Evolutionary conservation across 2,113 vertebrate species (phyloP).

Genomic region (Mandrillus leucophaeus): DNA sequence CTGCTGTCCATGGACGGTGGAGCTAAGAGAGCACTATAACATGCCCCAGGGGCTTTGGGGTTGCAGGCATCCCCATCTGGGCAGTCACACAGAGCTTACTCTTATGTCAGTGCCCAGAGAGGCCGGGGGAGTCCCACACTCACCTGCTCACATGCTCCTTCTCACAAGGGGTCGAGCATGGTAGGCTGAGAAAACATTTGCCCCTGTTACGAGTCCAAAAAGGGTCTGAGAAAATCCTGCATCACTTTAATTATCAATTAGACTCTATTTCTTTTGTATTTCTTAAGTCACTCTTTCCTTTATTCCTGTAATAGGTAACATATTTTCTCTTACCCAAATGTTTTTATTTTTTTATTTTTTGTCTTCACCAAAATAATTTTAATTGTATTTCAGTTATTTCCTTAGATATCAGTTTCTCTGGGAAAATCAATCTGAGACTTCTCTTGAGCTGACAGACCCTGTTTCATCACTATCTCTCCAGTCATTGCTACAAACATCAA

Average conservation of each 20-base stretch:
- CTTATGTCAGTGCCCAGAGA: too few relatives aligned
- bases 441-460: neutral
- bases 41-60: too few relatives aligned
- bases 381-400: neutral
- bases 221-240: too few relatives aligned
- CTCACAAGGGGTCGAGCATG: too few relatives aligned
- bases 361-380: neutral
- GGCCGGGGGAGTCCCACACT: too few relatives aligned
- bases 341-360: neutral
- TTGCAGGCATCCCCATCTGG: too few relatives aligned
- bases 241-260: neutral
- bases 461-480: neutral
- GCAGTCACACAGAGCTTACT: too few relatives aligned
- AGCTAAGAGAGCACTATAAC: too few relatives aligned
- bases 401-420: neutral
- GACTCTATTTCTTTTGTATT: neutral
- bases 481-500: neutral
- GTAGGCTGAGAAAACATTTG: too few relatives aligned
- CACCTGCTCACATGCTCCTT: too few relatives aligned
- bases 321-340: neutral
- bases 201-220: too few relatives aligned
- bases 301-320: neutral
- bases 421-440: neutral
- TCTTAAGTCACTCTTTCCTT: neutral
- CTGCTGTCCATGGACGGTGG: too few relatives aligned